These are phyloP conservation scores for Drosophila picticornis DNA, from an alignment of 2,888 invertebrate species.

Conservation along the genomic window DNA sequence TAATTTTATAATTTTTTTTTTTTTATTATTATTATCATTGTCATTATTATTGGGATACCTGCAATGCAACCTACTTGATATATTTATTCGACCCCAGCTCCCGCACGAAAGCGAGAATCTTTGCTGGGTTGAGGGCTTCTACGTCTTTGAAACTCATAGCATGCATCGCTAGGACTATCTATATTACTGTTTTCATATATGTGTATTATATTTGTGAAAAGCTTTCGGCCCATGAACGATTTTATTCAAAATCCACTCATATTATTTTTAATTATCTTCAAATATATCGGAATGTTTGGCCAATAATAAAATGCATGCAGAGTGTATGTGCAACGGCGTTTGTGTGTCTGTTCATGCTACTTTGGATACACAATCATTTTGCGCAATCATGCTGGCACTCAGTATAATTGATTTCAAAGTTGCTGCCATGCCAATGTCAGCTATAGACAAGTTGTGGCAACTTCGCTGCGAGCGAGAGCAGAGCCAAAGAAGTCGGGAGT, in stretches of 20 bases:
- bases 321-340: conserved; percentile 18
- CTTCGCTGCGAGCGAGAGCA: neutral
- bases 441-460: conserved; percentile 33
- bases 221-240: neutral
- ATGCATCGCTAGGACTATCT: no score
- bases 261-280: neutral
- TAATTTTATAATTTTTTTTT: no score
- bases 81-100: no score
- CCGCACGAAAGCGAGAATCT: no score
- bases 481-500: neutral
- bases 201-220: neutral
- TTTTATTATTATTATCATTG: no score
- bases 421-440: conserved; percentile 22
- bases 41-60: no score
- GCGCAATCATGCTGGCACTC: conserved; percentile 70
- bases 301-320: neutral
- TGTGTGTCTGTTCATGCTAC: conserved; percentile 6
- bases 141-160: no score
- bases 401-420: conserved; percentile 77
- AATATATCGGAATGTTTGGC: neutral
- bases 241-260: neutral
- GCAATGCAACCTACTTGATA: no score
- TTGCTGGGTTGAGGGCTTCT: no score
- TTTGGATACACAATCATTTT: conserved; percentile 45
- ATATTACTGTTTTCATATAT: neutral